Conservation (phyloP, 2,888 invertebrate species). For the Melolontha melolontha region DNA sequence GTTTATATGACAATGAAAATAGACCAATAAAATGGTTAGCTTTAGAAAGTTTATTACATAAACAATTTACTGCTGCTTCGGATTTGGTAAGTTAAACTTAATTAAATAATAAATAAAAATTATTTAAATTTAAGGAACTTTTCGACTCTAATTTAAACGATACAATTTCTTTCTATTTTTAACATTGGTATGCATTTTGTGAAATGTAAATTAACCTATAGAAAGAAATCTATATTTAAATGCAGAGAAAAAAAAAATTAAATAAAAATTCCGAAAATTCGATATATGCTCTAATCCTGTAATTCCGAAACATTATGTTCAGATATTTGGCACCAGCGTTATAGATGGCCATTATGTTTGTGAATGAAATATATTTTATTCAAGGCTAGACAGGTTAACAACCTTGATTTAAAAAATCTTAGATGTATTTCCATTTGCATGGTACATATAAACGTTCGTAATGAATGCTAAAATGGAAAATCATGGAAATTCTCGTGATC, state of each 20-base stretch:
- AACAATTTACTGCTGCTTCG: slow-evolving; percentile 86
- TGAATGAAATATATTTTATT: slow-evolving; percentile 53
- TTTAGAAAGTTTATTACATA: slow-evolving; percentile 84
- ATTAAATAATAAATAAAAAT: background rate
- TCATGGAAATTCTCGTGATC: no score
- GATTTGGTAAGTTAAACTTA: slow-evolving; percentile 80
- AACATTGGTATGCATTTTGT: no score
- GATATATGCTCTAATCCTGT: background rate
- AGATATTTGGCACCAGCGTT: slow-evolving; percentile 16
- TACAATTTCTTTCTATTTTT: no score
- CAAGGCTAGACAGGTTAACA: slow-evolving; percentile 55
- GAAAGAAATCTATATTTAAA: slow-evolving; percentile 10
- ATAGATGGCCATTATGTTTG: slow-evolving; percentile 44
- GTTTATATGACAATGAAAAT: slow-evolving; percentile 93
- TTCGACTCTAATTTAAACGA: no score
- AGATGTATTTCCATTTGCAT: slow-evolving; percentile 3
- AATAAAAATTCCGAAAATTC: background rate
- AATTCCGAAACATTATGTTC: slow-evolving; percentile 1
- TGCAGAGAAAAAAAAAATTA: background rate
- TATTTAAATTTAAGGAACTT: background rate
- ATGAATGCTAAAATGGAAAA: background rate
- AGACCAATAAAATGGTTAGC: slow-evolving; percentile 96
- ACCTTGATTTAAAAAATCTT: slow-evolving; percentile 54
- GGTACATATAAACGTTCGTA: background rate
- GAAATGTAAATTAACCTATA: background rate